Conservation (phyloP, 2,888 invertebrate genomes). For the Sarcophaga variegata region DNA sequence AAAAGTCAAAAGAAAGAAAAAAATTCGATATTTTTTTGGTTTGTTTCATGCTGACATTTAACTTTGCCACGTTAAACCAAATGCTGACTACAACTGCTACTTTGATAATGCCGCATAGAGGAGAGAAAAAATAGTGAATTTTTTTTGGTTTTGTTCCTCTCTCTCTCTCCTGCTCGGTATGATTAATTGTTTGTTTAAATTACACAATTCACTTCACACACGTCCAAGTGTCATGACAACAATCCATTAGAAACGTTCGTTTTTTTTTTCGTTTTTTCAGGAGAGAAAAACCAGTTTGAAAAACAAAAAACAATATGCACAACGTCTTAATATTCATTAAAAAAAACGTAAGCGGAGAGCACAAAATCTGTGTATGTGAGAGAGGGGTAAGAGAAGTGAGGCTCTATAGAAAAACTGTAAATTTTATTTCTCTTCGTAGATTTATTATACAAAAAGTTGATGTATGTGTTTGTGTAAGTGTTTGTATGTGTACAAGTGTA, state of each 20-base stretch:
- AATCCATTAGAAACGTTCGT: constrained; percentile 30
- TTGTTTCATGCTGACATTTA: background rate
- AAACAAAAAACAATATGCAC: constrained; percentile 38
- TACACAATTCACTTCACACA: constrained; percentile 41
- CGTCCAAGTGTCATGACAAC: constrained; percentile 39
- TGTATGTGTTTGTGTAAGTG: background rate
- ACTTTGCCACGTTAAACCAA: no score
- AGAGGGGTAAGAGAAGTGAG: background rate
- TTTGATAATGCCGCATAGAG: background rate
- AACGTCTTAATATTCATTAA: constrained; percentile 35
- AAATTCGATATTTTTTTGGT: background rate
- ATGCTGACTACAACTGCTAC: no score
- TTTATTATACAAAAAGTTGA: constrained; percentile 8
- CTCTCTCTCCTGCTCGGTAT: constrained; percentile 9
- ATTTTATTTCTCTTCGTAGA: constrained; percentile 10
- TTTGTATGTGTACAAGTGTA: background rate
- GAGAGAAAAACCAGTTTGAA: background rate
- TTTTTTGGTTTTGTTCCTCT: background rate
- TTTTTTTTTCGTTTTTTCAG: background rate
- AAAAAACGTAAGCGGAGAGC: background rate
- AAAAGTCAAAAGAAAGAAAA: no score
- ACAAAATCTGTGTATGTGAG: no score
- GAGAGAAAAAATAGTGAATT: background rate
- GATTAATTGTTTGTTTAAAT: constrained; percentile 52
- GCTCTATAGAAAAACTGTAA: background rate